These are phyloP conservation scores for Isichthys henryi DNA, from an alignment of 2,113 vertebrate species.

Conservation along the genomic window DNA sequence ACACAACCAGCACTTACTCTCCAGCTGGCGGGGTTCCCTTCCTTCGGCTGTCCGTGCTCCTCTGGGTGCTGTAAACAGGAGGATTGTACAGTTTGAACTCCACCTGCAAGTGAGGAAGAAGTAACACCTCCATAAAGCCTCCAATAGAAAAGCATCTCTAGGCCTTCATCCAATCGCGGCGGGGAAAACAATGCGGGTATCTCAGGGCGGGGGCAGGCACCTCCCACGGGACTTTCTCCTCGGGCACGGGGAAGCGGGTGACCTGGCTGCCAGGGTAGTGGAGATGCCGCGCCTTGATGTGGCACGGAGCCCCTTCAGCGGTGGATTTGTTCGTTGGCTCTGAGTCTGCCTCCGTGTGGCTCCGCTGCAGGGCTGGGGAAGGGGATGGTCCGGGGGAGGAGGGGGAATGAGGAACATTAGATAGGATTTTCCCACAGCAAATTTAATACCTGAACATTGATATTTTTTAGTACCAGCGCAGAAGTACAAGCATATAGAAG, in stretches of 20 bases:
- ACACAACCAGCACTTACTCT: constrained; percentile 39
- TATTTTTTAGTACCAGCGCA: neutral
- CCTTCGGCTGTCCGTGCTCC: constrained; percentile 12
- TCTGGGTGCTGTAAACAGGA: constrained; percentile 45
- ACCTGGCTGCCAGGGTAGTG: constrained; percentile 64
- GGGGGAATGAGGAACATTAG: neutral
- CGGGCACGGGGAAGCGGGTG: constrained; percentile 78
- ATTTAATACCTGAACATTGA: neutral
- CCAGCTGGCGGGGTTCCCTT: constrained; percentile 21
- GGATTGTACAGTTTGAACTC: constrained; percentile 71
- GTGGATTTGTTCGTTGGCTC: constrained; percentile 6
- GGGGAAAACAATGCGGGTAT: neutral
- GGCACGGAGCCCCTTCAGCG: constrained; percentile 34
- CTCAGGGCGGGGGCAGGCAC: constrained; percentile 45
- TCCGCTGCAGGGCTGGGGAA: constrained; percentile 17
- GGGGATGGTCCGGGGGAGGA: neutral
- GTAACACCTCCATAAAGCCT: neutral
- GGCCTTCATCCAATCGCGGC: neutral
- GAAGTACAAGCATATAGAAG: neutral
- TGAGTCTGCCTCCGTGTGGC: constrained; percentile 30
- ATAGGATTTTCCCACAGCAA: neutral
- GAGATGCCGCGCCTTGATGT: constrained; percentile 68
- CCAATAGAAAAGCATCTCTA: neutral
- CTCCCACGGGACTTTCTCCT: constrained; percentile 93
- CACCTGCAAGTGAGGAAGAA: constrained; percentile 51